phyloP scores from a whole-genome alignment of 92 coral and sea anemone genomes.

The Porites cylindrica region DNA sequence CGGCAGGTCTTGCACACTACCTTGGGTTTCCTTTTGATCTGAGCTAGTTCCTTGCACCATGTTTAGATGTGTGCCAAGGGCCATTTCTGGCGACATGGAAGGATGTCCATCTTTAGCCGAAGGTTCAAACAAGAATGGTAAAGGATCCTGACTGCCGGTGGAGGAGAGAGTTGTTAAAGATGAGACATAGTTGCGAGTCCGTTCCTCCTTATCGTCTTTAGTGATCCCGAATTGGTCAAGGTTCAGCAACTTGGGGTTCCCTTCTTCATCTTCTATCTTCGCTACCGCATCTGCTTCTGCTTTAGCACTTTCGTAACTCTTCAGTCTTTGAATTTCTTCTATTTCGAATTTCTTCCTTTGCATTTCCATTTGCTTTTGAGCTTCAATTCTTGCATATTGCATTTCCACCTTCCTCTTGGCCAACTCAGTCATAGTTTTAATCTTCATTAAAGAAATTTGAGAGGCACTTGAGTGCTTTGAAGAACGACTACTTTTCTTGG shows the following conservation, averaged over 20 bases:
- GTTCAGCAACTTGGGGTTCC: slow-evolving; percentile 25
- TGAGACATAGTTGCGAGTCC: slow-evolving; percentile 28
- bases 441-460: slow-evolving; percentile 21
- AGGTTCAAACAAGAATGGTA: background rate
- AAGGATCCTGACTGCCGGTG: background rate
- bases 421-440: slow-evolving; percentile 51
- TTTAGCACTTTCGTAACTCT: slow-evolving; percentile 55
- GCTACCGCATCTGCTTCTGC: slow-evolving; percentile 48
- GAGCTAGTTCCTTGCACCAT: background rate
- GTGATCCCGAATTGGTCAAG: slow-evolving; percentile 2
- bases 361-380: slow-evolving; percentile 52
- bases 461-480: slow-evolving; percentile 46
- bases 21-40: background rate
- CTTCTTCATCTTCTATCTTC: slow-evolving; percentile 46
- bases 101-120: background rate
- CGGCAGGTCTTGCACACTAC: background rate
- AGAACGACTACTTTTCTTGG: background rate
- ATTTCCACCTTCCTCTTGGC: slow-evolving; percentile 54
- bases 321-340: slow-evolving; percentile 47
- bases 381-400: slow-evolving; percentile 50
- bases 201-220: slow-evolving; percentile 22
- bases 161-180: slow-evolving; percentile 13
- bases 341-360: slow-evolving; percentile 48
- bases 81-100: background rate
- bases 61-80: background rate